These are phyloP conservation scores for Adela reaumurella DNA, from an alignment of 2,888 invertebrate species.

Conservation along the genomic window DNA sequence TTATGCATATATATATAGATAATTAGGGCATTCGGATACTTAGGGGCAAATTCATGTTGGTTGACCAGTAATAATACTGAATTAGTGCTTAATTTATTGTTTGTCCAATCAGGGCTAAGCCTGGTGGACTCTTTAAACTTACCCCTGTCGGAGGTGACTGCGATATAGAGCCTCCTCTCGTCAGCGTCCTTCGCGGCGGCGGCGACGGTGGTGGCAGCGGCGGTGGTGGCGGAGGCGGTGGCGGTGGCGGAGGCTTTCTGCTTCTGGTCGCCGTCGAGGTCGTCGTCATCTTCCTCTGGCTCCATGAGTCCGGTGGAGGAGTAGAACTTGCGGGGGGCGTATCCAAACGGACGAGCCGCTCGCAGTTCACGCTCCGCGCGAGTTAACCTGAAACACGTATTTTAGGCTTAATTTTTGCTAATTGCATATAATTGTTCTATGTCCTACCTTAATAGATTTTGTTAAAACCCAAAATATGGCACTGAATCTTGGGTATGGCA, in stretches of 20 bases:
- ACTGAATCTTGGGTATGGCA: too few species aligned
- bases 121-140: too few species aligned
- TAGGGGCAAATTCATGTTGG: too few species aligned
- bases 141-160: constrained; percentile 71
- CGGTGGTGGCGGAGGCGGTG: constrained; percentile 44
- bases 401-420: too few species aligned
- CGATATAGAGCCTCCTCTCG: constrained; percentile 27
- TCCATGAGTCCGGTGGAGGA: constrained; percentile 29
- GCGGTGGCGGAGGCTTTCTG: constrained; percentile 10
- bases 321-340: constrained; percentile 67
- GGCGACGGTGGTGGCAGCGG: constrained; percentile 37
- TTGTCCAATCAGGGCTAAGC: too few species aligned
- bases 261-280: constrained; percentile 13
- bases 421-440: too few species aligned
- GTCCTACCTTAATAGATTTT: too few species aligned
- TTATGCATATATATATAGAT: too few species aligned
- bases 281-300: constrained; percentile 19
- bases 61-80: too few species aligned
- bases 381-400: constrained; percentile 74
- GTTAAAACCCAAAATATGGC: too few species aligned
- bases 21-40: too few species aligned
- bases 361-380: constrained; percentile 69
- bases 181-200: not conserved
- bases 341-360: constrained; percentile 69
- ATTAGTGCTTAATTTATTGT: too few species aligned